Percentiles rank a stretch among this genome's conserved stretches.
Evolutionary conservation across 2,888 invertebrate species (phyloP).

Genomic region (Ophion slaviceki): DNA sequence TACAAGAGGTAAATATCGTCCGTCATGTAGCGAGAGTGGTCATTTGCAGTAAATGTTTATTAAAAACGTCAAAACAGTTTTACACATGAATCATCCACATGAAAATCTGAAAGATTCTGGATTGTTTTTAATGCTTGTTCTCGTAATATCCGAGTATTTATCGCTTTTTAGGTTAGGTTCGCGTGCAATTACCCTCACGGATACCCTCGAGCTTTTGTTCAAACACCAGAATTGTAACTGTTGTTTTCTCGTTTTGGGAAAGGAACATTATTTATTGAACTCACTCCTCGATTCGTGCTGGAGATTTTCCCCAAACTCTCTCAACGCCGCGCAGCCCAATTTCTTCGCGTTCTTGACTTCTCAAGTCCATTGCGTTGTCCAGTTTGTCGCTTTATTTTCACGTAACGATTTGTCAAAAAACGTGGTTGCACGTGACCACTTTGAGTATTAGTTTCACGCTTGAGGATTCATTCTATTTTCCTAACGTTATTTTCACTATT

Average conservation of each 20-base stretch:
- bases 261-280: slow-evolving; percentile 74
- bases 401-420: neutral
- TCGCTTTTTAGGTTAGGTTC: slow-evolving; percentile 51
- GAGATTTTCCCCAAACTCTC: slow-evolving; percentile 91
- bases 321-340: slow-evolving; percentile 89
- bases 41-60: neutral
- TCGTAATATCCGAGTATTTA: neutral
- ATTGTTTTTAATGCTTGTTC: neutral
- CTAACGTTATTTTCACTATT: neutral
- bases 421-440: neutral
- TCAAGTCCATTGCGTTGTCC: slow-evolving; percentile 85
- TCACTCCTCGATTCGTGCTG: slow-evolving; percentile 87
- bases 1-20: neutral
- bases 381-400: neutral
- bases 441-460: neutral
- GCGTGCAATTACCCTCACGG: neutral
- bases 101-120: neutral
- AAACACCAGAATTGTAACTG: neutral
- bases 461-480: neutral
- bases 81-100: neutral
- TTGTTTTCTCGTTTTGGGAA: slow-evolving; percentile 24
- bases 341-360: slow-evolving; percentile 90
- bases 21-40: neutral
- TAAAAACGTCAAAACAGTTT: neutral
- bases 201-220: neutral